A percentile compares a stretch with the other conserved stretches of the same genome.
Evolutionary conservation across 2,888 invertebrate genomes (phyloP).

Genomic region (Lycaena phlaeas): DNA sequence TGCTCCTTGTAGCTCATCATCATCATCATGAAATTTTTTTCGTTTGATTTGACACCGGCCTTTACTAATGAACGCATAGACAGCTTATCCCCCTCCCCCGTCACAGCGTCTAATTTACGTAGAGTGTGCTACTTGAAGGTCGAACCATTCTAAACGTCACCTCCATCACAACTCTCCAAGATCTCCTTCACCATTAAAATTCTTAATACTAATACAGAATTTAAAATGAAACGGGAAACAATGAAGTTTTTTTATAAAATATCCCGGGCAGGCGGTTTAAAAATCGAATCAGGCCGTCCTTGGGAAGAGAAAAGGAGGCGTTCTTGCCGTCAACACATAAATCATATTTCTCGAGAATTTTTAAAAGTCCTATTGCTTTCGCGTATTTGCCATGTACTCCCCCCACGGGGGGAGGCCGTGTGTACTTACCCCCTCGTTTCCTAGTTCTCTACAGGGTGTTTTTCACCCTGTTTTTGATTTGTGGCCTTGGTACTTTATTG

Average conservation of each 20-base stretch:
- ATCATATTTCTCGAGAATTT: constrained; percentile 74
- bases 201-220: background rate
- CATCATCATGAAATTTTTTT: too few species aligned
- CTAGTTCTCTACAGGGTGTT: constrained; percentile 62
- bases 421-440: constrained; percentile 72
- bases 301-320: constrained; percentile 58
- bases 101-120: too few species aligned
- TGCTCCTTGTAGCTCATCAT: too few species aligned
- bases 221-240: constrained; percentile 24
- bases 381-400: constrained; percentile 74
- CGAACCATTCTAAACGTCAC: too few species aligned
- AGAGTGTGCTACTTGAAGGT: too few species aligned
- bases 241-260: constrained; percentile 23
- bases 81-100: too few species aligned
- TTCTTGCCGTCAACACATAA: constrained; percentile 70
- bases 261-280: constrained; percentile 51
- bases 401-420: constrained; percentile 48
- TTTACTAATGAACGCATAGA: too few species aligned
- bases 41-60: too few species aligned
- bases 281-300: constrained; percentile 72
- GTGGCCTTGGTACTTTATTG: constrained; percentile 22
- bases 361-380: constrained; percentile 75
- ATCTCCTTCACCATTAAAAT: background rate
- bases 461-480: constrained; percentile 22
- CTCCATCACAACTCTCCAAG: too few species aligned